phyloP scores from a whole-genome alignment of 2,888 invertebrate genomes.

The Acleris cristana region DNA sequence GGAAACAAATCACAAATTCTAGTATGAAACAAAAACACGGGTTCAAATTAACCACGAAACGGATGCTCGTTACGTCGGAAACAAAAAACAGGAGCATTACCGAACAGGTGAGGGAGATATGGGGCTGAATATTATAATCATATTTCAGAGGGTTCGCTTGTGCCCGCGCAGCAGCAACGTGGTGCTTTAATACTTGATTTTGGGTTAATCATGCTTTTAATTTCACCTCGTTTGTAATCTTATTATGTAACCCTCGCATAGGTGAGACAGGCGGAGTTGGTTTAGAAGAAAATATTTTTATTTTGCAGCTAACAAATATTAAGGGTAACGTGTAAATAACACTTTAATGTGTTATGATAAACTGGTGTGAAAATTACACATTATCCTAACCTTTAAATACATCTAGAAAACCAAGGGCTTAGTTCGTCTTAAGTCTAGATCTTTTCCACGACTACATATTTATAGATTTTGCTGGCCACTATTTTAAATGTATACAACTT shows the following conservation, averaged over 20 bases:
- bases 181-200: conserved; percentile 30
- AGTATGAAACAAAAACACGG: conserved; percentile 68
- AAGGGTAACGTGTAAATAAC: too few relatives aligned
- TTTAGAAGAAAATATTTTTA: not conserved
- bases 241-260: conserved; percentile 10
- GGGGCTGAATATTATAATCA: conserved; percentile 64
- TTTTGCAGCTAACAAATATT: not conserved
- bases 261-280: not conserved
- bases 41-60: conserved; percentile 76
- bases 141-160: conserved; percentile 54
- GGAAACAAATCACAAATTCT: conserved; percentile 59
- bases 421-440: too few relatives aligned
- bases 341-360: too few relatives aligned
- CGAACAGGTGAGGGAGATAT: conserved; percentile 66
- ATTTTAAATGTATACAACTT: too few relatives aligned
- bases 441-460: too few relatives aligned
- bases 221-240: conserved; percentile 34
- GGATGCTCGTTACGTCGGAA: conserved; percentile 72
- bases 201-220: conserved; percentile 36
- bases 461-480: too few relatives aligned
- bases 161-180: conserved; percentile 17
- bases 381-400: too few relatives aligned
- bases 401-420: too few relatives aligned
- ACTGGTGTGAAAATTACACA: too few relatives aligned
- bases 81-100: conserved; percentile 65